Percentiles rank a stretch among this genome's conserved stretches.
These are phyloP conservation scores for Torymus texanus DNA, from an alignment of 2,888 invertebrate genomes.

Conservation along the genomic window DNA sequence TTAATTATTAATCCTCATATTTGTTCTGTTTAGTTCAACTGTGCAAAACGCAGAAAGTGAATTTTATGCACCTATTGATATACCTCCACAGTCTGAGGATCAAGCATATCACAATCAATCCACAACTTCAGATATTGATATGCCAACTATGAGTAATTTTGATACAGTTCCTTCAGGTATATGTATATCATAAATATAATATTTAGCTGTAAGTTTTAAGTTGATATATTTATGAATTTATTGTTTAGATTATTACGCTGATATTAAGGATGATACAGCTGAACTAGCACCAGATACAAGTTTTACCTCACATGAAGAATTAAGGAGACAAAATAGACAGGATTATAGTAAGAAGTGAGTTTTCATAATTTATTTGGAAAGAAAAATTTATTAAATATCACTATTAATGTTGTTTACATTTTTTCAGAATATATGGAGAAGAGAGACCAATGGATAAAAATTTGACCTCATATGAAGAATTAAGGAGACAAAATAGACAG, in stretches of 20 bases:
- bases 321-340: constrained; percentile 55
- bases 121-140: constrained; percentile 47
- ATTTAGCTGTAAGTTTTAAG: background rate
- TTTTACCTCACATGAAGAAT: constrained; percentile 55
- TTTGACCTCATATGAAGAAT: constrained; percentile 54
- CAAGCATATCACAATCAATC: background rate
- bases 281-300: background rate
- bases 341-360: constrained; percentile 50
- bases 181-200: background rate
- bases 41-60: background rate
- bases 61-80: constrained; percentile 15
- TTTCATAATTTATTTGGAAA: background rate
- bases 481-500: constrained; percentile 55
- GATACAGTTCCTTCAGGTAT: constrained; percentile 53
- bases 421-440: no score
- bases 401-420: no score
- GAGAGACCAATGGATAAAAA: no score
- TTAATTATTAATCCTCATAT: background rate
- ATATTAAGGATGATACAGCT: background rate
- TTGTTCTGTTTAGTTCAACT: constrained; percentile 17
- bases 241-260: constrained; percentile 35
- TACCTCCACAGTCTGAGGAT: background rate
- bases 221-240: background rate
- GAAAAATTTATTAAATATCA: no score
- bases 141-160: constrained; percentile 46